Evolutionary conservation across 2,888 invertebrate genomes (phyloP).

Genomic region (Gasteruption jaculator): DNA sequence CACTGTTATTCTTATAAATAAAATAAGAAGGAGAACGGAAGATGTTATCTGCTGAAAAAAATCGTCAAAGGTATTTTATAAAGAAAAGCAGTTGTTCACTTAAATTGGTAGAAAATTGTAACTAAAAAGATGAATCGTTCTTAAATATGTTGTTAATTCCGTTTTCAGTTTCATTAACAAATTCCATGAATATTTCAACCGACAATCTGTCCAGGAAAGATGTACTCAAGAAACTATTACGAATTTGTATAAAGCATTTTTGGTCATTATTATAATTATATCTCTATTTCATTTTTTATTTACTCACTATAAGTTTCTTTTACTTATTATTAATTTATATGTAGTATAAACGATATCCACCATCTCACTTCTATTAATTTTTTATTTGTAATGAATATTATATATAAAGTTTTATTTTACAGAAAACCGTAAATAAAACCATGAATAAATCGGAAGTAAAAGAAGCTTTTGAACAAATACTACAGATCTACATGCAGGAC

Average conservation of each 20-base stretch:
- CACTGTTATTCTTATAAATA: no score
- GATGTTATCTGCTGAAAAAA: no score
- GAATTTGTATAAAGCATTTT: slow-evolving; percentile 32
- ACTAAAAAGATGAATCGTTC: slow-evolving; percentile 5
- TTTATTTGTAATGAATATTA: slow-evolving; percentile 6
- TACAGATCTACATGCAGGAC: slow-evolving; percentile 41
- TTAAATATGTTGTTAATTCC: background rate
- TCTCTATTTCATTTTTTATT: no score
- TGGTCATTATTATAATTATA: slow-evolving; percentile 23
- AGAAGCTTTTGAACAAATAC: slow-evolving; percentile 29
- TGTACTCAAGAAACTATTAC: slow-evolving; percentile 33
- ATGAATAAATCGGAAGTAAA: slow-evolving; percentile 31
- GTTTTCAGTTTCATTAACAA: slow-evolving; percentile 25
- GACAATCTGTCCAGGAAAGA: slow-evolving; percentile 31
- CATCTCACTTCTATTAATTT: no score
- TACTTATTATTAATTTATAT: no score
- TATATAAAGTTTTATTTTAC: slow-evolving; percentile 3
- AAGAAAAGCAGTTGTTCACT: background rate
- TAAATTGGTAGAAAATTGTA: background rate
- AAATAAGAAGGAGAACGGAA: no score
- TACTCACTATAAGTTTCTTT: no score
- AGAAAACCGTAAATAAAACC: slow-evolving; percentile 26
- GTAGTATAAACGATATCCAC: no score
- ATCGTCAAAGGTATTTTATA: no score
- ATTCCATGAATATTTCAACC: slow-evolving; percentile 27